Base-by-base conservation (phyloP, 2,888 invertebrate species). In the Drosophila pseudotakahashii region DNA sequence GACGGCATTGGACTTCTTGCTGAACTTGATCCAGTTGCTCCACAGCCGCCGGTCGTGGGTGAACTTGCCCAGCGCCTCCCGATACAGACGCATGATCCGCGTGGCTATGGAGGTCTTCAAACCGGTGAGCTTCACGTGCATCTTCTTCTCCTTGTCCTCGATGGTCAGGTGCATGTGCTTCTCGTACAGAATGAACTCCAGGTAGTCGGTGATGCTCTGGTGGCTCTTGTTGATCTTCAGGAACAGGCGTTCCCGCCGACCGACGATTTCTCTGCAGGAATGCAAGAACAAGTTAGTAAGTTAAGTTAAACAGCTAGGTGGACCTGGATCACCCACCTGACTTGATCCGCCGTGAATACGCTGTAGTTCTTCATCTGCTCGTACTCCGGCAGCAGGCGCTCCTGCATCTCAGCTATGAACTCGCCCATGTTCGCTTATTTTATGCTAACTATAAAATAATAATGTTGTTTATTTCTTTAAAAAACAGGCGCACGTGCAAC, bases 11-110 rank as follows among this genome's bases (percentile, higher is more conserved):
- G 94, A 94, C 89, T 94, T 94, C 81, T 94, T 95, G 82, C 96
- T 96, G 90, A 97, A 97, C 83, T 96, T 95, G 57, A 97, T 95
- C 85, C 96, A 96, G 45, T 95, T 95, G 81, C 96, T 93, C 94
- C 96, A 97, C 61, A 97, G 93, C 75, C 95, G 93, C 41, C 95
- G 92, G 88, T 97, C 96, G 84, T 95, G 94, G 81, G 95, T 94
- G 88, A 95, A 97, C 74, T 94, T 93, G 36, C 93, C 93, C 59
- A 95, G 93, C 19, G 95, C 94, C 78, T 94, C 95, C 89, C 94
- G 95, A 88, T 96, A 97, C 23, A 97, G 91, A 83, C 93, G 94
- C 83, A 96, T 95, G 10, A 97, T 94, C 74, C 96, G 94, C 67
- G 94, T 95, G 0, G 94, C 93, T 76, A 98, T 95, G 0, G 86